Conservation (phyloP, 2,888 invertebrate genomes). For the Pelosia muscerda region DNA sequence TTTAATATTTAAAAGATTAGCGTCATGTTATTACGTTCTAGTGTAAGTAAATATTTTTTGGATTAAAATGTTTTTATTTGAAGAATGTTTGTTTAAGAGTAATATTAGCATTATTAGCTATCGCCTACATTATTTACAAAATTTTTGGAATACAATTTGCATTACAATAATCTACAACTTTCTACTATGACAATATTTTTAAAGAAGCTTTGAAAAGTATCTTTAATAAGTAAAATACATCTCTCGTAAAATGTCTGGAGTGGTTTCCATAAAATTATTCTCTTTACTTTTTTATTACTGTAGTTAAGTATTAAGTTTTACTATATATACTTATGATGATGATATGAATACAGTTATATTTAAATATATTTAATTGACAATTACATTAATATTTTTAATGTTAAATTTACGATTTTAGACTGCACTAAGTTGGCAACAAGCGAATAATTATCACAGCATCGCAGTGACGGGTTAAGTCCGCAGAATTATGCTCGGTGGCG, state of each 20-base stretch:
- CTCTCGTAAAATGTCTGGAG: not conserved
- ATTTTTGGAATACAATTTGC: not conserved
- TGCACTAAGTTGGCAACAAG: conserved; percentile 73
- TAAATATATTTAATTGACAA: no score
- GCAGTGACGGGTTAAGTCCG: conserved; percentile 71
- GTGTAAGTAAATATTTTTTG: conserved; percentile 71
- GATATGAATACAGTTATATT: no score
- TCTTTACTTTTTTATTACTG: no score
- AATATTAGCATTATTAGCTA: conserved; percentile 21
- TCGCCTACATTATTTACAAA: not conserved
- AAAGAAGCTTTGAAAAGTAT: not conserved
- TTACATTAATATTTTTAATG: not conserved
- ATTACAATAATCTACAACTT: not conserved
- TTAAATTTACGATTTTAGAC: not conserved
- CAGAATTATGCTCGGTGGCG: conserved; percentile 84
- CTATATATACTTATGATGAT: no score
- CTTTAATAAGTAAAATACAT: not conserved
- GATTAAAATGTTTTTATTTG: conserved; percentile 68
- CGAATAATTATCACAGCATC: conserved; percentile 70
- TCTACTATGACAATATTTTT: not conserved
- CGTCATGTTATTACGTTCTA: conserved; percentile 73
- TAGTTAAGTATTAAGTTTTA: no score
- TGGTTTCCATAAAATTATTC: not conserved
- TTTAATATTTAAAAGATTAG: conserved; percentile 86
- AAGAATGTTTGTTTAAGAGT: conserved; percentile 51